Evolutionary conservation across 1,140 invertebrate genomes (phyloP), one percentile per base, ranked within the genome.

Genomic region (Leucophenga varia): DNA sequence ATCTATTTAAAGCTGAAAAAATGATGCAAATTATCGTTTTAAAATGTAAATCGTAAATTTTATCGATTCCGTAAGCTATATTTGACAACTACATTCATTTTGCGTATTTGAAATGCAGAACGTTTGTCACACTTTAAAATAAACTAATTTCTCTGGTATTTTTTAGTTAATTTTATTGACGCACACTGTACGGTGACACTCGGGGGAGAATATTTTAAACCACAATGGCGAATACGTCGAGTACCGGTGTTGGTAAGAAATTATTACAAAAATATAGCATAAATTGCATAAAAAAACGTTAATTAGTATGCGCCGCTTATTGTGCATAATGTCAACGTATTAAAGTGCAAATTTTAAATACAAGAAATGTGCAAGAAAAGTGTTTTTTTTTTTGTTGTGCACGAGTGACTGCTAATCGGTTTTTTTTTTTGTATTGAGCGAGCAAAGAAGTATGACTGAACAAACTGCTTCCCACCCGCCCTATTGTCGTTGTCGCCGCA

Each of bases 181-280:
- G n/a, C n/a, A n/a, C n/a, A n/a, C n/a, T n/a, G n/a, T n/a, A n/a
- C n/a, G n/a, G n/a, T n/a, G n/a, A n/a, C n/a, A n/a, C n/a, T n/a
- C n/a, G 39, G 22, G 17, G 12, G 17, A 41, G 22, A 41, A 41
- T 41, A 43, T 22, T 14, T 32, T 20, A 43, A 43, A 36, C 38
- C 38, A 53, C 64, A 74, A 74, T 74, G 71, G 71, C 71, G 71
- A 72, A 72, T 70, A 70, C 68, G 72, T 70, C 69, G 39, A 70
- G 61, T 67, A 67, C 71, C 71, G 71, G 71, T 72, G 71, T 74
- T 74, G 71, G 71, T 74, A 74, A 74, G 71, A 69, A 73, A 61
- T 58, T 47, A 51, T 54, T 13, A 41, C 7, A 12, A 41, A 41
- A 31, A 28, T 21, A 41, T 8, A 19, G 3, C 13, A 7, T 21